These are phyloP conservation scores for Heloderma charlesbogerti DNA, from an alignment of 2,113 vertebrate species.

Conservation along the genomic window DNA sequence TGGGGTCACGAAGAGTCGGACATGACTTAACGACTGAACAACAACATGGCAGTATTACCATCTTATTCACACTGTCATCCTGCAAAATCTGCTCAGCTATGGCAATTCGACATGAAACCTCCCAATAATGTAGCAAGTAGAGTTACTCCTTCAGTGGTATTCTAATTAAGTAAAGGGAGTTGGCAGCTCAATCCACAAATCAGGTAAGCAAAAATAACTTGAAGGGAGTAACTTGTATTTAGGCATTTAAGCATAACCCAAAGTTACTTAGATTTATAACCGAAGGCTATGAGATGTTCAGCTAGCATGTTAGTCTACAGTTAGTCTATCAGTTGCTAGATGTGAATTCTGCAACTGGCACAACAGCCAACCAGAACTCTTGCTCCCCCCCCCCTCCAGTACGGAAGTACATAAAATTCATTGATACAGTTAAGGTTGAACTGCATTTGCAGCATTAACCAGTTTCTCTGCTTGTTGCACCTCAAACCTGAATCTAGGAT, in stretches of 20 bases:
- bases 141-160: not conserved
- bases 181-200: not conserved
- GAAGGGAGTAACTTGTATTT: not conserved
- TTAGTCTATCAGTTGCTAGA: not conserved
- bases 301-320: not conserved
- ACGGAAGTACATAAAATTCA: not conserved
- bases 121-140: not conserved
- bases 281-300: not conserved
- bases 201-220: not conserved
- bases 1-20: too few species aligned
- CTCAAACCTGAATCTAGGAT: not conserved
- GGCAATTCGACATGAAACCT: conserved; percentile 17
- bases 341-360: not conserved
- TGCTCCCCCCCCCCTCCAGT: not conserved
- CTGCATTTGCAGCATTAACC: not conserved
- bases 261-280: not conserved
- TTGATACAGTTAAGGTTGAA: not conserved
- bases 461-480: not conserved
- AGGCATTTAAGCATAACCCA: not conserved
- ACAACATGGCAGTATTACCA: not conserved
- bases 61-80: not conserved
- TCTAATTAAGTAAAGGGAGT: conserved; percentile 9
- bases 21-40: too few species aligned
- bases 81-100: not conserved
- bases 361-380: not conserved